Percentiles rank a stretch among this genome's conserved stretches.
Conservation (phyloP, 1,140 invertebrate species). For the Aphelenchoides fujianensis region DNA sequence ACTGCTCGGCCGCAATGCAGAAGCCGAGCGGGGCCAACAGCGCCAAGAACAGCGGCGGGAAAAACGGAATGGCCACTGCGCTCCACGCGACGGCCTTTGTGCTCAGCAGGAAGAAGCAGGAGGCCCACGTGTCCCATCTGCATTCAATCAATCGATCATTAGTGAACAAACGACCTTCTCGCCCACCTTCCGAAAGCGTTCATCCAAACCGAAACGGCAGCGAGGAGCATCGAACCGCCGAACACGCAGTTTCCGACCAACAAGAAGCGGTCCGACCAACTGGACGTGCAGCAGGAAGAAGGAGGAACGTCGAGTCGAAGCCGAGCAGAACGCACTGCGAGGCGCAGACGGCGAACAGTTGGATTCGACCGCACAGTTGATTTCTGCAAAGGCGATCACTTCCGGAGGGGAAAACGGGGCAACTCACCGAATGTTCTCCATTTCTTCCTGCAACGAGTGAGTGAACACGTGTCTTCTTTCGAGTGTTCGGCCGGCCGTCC, state of each 20-base stretch:
- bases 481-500: no score
- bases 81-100: neutral
- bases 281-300: neutral
- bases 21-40: neutral
- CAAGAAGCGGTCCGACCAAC: neutral
- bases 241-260: conserved; percentile 6
- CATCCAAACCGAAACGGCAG: neutral
- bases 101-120: neutral
- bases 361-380: neutral
- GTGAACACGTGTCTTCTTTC: conserved; percentile 1
- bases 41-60: neutral
- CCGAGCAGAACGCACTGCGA: neutral
- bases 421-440: neutral
- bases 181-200: conserved; percentile 4
- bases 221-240: neutral
- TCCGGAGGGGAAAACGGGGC: neutral
- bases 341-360: conserved; percentile 10
- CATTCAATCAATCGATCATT: neutral
- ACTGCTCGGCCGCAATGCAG: neutral
- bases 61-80: neutral
- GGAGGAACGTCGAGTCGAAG: neutral
- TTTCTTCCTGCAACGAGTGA: neutral
- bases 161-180: neutral
- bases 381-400: conserved; percentile 4
- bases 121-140: neutral